These are phyloP conservation scores for Heptranchias perlo DNA, from an alignment of 2,113 vertebrate species.

Conservation along the genomic window DNA sequence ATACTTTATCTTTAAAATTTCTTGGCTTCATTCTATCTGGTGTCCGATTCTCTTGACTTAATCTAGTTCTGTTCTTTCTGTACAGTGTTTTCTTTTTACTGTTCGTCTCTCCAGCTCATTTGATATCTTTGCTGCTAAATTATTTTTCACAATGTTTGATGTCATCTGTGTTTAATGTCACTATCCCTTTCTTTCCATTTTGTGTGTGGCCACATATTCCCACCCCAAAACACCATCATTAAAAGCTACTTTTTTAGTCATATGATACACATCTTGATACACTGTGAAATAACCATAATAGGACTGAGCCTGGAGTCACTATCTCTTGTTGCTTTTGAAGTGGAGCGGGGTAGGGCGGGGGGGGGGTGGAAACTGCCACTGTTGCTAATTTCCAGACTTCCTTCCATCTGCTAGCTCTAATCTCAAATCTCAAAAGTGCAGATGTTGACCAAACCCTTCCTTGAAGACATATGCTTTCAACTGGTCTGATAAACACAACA, in stretches of 20 bases:
- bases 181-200: not conserved
- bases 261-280: too few species aligned
- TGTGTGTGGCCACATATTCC: not conserved
- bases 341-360: too few species aligned
- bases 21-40: not conserved
- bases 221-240: too few species aligned
- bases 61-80: not conserved
- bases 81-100: not conserved
- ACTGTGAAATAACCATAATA: too few species aligned
- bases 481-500: not conserved
- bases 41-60: not conserved
- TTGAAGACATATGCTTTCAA: not conserved
- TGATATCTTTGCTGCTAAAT: not conserved
- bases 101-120: not conserved
- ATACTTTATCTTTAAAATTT: not conserved
- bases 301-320: not conserved
- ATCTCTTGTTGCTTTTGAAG: not conserved
- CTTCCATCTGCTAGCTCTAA: not conserved
- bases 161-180: not conserved
- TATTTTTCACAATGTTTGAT: not conserved
- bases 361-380: not conserved
- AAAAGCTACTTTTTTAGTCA: not conserved
- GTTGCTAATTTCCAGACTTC: not conserved
- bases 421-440: not conserved
- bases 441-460: not conserved